Percentiles rank a stretch among this genome's conserved stretches.
phyloP scores from a whole-genome alignment of 2,888 invertebrate genomes.

The Mamestra brassicae region DNA sequence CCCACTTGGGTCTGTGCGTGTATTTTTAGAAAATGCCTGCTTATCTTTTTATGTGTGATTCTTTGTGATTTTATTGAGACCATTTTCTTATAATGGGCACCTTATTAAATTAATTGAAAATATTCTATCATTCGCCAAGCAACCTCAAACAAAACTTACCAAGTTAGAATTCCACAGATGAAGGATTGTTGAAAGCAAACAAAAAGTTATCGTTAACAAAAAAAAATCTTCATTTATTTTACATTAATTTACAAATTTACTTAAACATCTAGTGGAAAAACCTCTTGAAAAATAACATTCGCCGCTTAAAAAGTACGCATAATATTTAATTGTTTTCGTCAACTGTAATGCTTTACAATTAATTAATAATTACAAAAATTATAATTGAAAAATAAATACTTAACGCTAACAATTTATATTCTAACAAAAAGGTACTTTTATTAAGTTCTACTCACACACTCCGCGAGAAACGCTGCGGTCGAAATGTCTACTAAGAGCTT shows the following conservation, averaged over 20 bases:
- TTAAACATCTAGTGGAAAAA: conserved; percentile 79
- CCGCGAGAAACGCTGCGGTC: conserved; percentile 82
- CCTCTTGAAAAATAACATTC: conserved; percentile 87
- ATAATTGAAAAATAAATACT: conserved; percentile 88
- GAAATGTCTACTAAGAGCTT: conserved; percentile 71
- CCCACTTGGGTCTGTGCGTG: conserved; percentile 60
- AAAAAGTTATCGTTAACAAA: conserved; percentile 83
- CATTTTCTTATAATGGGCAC: conserved; percentile 15
- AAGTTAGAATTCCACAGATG: neutral
- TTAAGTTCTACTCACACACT: conserved; percentile 81
- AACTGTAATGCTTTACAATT: conserved; percentile 78
- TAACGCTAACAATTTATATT: conserved; percentile 81
- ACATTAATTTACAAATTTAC: conserved; percentile 89
- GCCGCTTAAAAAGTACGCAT: conserved; percentile 77
- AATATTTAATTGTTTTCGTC: conserved; percentile 72
- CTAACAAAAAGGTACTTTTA: conserved; percentile 89
- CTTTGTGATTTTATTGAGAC: conserved; percentile 38
- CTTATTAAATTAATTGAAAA: conserved; percentile 1
- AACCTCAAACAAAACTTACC: conserved; percentile 17
- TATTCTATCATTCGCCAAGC: conserved; percentile 14
- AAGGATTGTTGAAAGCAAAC: conserved; percentile 59
- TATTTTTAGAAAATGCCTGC: conserved; percentile 66
- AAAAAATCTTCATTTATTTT: conserved; percentile 90
- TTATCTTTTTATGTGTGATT: conserved; percentile 47
- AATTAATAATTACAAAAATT: conserved; percentile 82